Base-by-base conservation (phyloP, 2,888 invertebrate genomes). In the Drosophila fungiperda region DNA sequence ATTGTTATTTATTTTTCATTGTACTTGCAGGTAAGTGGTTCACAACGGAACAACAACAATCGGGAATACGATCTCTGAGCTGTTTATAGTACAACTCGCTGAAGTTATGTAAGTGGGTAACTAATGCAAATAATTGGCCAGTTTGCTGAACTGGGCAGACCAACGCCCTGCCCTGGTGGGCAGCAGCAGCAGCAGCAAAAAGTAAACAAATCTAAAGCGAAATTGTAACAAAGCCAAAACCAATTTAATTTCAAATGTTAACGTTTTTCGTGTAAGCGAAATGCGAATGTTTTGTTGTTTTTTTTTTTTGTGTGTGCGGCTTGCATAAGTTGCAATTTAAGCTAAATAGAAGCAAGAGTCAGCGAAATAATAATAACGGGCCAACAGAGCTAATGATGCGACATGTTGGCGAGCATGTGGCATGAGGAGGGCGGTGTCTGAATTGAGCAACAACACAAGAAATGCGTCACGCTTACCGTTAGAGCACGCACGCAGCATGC, bases 401-500 rank as follows among this genome's bases (percentile, higher is more conserved):
- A 88, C 81, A 84, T 87, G 82, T 83, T 61, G 68, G 82, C 55
- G 52, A 49, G 23, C 45, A 73, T 38, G 57, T 42, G 73, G 12
- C 29, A 29, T 20, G 50, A 12, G 23, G 38, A 33, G 45, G 57
- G 66, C 61, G 57, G 66, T 45, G 58, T 68, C 64, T 68, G 70
- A 72, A 65, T 68, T 45, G 33, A 59, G 23, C 45, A 23, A 71
- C 50, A 23, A 50, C 57, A 68, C 26, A 26, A 26, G 26, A 26
- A 87, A 80, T 88, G 85, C 89, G 85, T 88, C 87, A 88, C 77
- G 89, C 83, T 85, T 88, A 86, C 85, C 89, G 89, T 85, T 85
- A 85, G 80, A 70, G 76, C 76, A 79, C 77, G 73, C 80, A 78
- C 79, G 32, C 78, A 78, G 77, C 78, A 78, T 67, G 78, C 68